phyloP scores from a whole-genome alignment of 2,797 vertebrate genomes.

The Tapera naevia region DNA sequence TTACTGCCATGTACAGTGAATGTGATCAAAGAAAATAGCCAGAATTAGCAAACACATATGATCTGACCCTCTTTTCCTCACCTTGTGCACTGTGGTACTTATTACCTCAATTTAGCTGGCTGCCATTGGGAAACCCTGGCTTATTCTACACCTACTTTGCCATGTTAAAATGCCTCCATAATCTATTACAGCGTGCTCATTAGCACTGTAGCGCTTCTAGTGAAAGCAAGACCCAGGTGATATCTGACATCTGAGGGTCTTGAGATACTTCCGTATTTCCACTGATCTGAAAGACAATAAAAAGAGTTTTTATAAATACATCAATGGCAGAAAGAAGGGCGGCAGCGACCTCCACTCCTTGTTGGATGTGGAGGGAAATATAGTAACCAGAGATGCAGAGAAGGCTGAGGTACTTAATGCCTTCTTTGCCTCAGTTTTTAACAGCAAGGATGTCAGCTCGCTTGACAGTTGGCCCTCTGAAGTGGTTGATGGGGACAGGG shows the following conservation, averaged over 20 bases:
- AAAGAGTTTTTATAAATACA: too few species aligned
- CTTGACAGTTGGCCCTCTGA: too few species aligned
- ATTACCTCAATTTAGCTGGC: background rate
- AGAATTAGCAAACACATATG: background rate
- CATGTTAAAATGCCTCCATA: background rate
- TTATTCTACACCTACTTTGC: background rate
- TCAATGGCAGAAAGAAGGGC: too few species aligned
- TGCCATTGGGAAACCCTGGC: background rate
- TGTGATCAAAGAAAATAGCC: background rate
- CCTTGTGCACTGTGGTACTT: background rate
- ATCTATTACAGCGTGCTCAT: background rate
- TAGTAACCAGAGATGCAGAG: too few species aligned
- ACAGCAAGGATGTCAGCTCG: too few species aligned
- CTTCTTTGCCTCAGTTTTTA: too few species aligned
- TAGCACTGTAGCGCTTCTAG: background rate
- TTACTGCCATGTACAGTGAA: background rate
- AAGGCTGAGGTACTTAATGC: too few species aligned
- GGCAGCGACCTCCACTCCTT: too few species aligned
- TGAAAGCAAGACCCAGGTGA: background rate
- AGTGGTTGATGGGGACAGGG: too few species aligned
- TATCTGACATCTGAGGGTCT: background rate
- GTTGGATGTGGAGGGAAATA: too few species aligned
- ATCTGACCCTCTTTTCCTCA: background rate
- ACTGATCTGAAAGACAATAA: background rate
- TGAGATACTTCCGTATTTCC: background rate